Conservation (phyloP, 1,140 invertebrate species). For the Calliphora vicina region DNA sequence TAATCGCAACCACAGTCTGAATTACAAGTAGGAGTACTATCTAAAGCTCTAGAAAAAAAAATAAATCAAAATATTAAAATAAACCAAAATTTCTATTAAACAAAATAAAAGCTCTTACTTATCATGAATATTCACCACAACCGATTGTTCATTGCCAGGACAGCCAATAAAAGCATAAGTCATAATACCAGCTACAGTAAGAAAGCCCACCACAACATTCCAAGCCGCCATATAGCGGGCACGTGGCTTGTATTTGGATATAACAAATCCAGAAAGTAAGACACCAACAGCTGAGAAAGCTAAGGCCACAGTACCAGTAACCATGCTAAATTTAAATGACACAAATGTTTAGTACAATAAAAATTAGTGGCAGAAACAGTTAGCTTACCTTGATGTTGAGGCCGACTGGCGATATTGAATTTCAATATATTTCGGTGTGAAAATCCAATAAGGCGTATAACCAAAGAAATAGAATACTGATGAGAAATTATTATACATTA, state of each 20-base stretch:
- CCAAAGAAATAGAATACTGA: slow-evolving; percentile 76
- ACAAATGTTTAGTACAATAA: background rate
- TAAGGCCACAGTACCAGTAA: slow-evolving; percentile 75
- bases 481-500: slow-evolving; percentile 75
- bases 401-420: slow-evolving; percentile 78
- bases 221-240: slow-evolving; percentile 75
- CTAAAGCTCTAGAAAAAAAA: slow-evolving; percentile 57
- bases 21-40: slow-evolving; percentile 68
- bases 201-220: slow-evolving; percentile 75
- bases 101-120: too few species aligned
- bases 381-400: slow-evolving; percentile 67
- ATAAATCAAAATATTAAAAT: background rate
- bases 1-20: slow-evolving; percentile 72
- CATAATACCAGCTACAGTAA: slow-evolving; percentile 72
- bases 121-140: slow-evolving; percentile 56
- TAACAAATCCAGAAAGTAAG: slow-evolving; percentile 72
- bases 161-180: slow-evolving; percentile 77
- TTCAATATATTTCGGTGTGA: slow-evolving; percentile 80
- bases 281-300: slow-evolving; percentile 78
- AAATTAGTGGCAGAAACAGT: background rate
- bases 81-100: background rate
- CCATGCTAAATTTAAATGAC: slow-evolving; percentile 61
- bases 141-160: slow-evolving; percentile 64
- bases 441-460: slow-evolving; percentile 79
- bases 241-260: slow-evolving; percentile 74